Evolutionary conservation across 2,797 vertebrate genomes (phyloP).

Genomic region (Danio tinwini): DNA sequence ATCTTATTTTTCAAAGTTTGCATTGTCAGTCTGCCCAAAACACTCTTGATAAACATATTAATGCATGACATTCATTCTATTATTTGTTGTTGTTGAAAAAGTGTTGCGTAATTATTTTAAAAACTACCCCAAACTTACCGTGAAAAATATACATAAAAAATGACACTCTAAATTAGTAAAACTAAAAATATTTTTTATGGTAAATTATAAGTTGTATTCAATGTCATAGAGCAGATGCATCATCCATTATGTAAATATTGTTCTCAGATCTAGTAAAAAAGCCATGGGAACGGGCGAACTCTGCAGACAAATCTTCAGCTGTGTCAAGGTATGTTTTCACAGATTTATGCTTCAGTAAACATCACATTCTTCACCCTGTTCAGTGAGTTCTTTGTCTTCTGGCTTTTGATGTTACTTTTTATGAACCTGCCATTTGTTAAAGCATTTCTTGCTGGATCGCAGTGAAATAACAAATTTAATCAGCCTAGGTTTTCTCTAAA

Average conservation of each 20-base stretch:
- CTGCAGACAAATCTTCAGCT: constrained; percentile 92
- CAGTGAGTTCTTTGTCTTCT: neutral
- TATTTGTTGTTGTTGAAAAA: no score
- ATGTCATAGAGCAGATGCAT: neutral
- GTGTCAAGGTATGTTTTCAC: constrained; percentile 85
- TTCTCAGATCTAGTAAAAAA: constrained; percentile 91
- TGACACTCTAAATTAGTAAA: no score
- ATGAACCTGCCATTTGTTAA: neutral
- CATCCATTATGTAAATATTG: neutral
- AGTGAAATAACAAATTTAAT: neutral
- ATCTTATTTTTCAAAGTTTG: no score
- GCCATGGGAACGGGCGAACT: constrained; percentile 98
- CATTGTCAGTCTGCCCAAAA: no score
- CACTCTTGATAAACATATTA: no score
- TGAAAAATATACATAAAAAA: no score
- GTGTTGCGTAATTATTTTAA: no score
- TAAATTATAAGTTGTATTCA: neutral
- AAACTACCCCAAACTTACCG: no score
- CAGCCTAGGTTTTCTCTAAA: constrained; percentile 24
- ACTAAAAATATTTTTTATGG: neutral
- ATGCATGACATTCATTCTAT: no score
- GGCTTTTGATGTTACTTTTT: neutral
- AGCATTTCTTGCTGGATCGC: neutral
- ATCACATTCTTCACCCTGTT: neutral
- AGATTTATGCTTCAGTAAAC: constrained; percentile 43